Base-by-base conservation (phyloP, 1,140 invertebrate species). In the Zaprionus taronus region DNA sequence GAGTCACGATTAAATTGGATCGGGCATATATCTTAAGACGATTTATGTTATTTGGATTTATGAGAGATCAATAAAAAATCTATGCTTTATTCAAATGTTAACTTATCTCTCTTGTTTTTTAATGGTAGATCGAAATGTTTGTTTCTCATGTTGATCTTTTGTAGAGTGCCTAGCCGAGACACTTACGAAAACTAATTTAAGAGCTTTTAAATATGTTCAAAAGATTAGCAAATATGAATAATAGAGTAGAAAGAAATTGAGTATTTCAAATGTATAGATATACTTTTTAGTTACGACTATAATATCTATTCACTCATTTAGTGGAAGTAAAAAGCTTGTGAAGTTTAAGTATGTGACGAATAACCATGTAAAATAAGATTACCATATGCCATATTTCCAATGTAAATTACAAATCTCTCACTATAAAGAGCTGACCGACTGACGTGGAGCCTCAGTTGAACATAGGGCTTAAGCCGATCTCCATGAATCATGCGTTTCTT, bases 401-500 rank as follows among this genome's bases (percentile, higher is more conserved):
- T 47, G 5, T 47, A 47, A 17, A 47, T 47, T 47, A 47, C 41
- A 47, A 47, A 6, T 47, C 15, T 17, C n/a, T n/a, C 15, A 41
- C 41, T 47, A 47, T 47, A 47, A 47, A 47, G 41, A 17, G 41
- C n/a, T 47, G n/a, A 47, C 17, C n/a, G 6, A 3, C 7, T 47
- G 41, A 4, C n/a, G n/a, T 1, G 41, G 7, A 17, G 41, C 41
- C 3, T 47, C n/a, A 47, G 41, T 47, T 17, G n/a, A 47, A 47
- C 15, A 2, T 4, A 9, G 41, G n/a, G n/a, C 41, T 20, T 17
- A 47, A 20, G n/a, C 41, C n/a, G 41, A 47, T 17, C 41, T 17
- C n/a, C n/a, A 47, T n/a, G 7, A 2, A 47, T 17, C 57, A 24
- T 72, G 36, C 75, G 75, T 17, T 20, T 79, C 6, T 44, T 74